These are phyloP conservation scores for Macrosiphum euphorbiae DNA, from an alignment of 2,888 invertebrate genomes.

Conservation along the genomic window DNA sequence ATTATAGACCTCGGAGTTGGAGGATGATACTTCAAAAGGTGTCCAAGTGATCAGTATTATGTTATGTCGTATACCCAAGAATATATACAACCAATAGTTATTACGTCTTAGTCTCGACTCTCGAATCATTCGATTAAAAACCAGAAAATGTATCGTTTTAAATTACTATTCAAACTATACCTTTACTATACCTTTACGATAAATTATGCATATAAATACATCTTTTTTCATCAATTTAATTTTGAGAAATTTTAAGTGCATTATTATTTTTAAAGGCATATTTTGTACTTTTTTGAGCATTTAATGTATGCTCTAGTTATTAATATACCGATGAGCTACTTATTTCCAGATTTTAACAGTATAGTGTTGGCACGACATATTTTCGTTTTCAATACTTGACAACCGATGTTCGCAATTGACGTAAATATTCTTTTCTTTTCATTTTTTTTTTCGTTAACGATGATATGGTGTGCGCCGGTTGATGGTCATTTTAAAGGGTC, in stretches of 20 bases:
- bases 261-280: neutral
- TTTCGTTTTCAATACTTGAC: neutral
- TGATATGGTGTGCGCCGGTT: neutral
- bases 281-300: neutral
- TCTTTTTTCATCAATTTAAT: neutral
- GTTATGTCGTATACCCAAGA: neutral
- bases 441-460: neutral
- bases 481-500: neutral
- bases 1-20: neutral
- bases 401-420: neutral
- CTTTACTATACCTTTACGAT: too few relatives aligned
- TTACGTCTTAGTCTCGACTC: neutral
- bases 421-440: neutral
- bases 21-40: neutral
- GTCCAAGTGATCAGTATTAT: neutral
- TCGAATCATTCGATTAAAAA: neutral
- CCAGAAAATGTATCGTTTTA: neutral
- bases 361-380: neutral
- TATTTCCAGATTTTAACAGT: neutral
- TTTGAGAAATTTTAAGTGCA: too few relatives aligned
- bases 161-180: neutral
- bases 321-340: neutral
- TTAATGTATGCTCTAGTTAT: neutral
- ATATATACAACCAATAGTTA: neutral
- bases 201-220: neutral